phyloP scores from a whole-genome alignment of 2,888 invertebrate species.

The Pocota personata region DNA sequence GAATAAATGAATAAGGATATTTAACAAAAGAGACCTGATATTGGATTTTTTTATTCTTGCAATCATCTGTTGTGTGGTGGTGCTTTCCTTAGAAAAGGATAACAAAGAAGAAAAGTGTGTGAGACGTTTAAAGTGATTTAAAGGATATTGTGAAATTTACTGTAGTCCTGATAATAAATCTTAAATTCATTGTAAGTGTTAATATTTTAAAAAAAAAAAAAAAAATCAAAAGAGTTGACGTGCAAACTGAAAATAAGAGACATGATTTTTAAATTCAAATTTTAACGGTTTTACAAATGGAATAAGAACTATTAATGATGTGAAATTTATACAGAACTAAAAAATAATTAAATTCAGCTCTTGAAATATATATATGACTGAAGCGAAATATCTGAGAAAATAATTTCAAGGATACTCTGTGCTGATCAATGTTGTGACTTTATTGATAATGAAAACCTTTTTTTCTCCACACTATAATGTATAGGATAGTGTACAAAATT shows the following conservation, averaged over 20 bases:
- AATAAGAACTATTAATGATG: neutral
- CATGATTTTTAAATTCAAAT: slow-evolving; percentile 49
- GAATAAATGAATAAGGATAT: slow-evolving; percentile 42
- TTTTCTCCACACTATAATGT: no score
- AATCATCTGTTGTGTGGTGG: neutral
- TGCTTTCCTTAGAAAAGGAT: neutral
- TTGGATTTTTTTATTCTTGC: slow-evolving; percentile 18
- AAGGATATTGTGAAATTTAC: slow-evolving; percentile 36
- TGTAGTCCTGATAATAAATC: slow-evolving; percentile 13
- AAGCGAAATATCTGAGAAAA: no score
- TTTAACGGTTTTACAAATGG: slow-evolving; percentile 46
- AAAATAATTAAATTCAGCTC: neutral
- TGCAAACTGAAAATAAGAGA: slow-evolving; percentile 23
- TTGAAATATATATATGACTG: no score
- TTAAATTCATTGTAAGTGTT: slow-evolving; percentile 54
- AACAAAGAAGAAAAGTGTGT: slow-evolving; percentile 19
- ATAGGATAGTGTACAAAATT: no score
- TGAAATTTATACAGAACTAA: neutral
- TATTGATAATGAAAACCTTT: no score
- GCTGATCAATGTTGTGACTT: no score
- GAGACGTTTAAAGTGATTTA: slow-evolving; percentile 25
- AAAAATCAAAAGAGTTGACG: slow-evolving; percentile 46
- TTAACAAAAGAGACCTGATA: slow-evolving; percentile 1
- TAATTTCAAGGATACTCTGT: no score
- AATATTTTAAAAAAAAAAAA: neutral